These are phyloP conservation scores for Drosophila baimaii DNA, from an alignment of 1,140 invertebrate genomes.

Conservation along the genomic window DNA sequence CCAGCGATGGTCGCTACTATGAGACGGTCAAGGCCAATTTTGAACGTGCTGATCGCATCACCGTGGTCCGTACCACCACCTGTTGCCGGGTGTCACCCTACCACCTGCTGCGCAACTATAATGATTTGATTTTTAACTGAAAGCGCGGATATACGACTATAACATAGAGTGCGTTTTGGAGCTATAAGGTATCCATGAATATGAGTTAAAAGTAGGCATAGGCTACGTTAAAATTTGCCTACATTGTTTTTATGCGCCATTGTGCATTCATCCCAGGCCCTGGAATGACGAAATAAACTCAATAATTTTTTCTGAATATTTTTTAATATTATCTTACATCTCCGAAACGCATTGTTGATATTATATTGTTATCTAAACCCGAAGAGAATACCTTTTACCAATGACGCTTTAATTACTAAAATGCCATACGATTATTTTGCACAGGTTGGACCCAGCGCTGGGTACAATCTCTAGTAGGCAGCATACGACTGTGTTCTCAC, in stretches of 20 bases:
- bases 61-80: conserved; percentile 97
- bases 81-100: conserved; percentile 96
- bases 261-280: not conserved
- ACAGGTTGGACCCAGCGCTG: too few relatives aligned
- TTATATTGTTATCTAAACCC: conserved; percentile 6
- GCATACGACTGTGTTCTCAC: too few relatives aligned
- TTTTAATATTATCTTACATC: not conserved
- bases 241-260: not conserved
- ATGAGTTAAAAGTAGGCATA: too few relatives aligned
- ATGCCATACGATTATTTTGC: too few relatives aligned
- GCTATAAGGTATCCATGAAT: not conserved
- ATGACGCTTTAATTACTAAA: too few relatives aligned
- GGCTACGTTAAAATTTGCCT: not conserved
- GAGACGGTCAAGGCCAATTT: conserved; percentile 99
- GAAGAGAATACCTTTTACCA: too few relatives aligned
- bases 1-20: conserved; percentile 98
- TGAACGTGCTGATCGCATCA: conserved; percentile 97
- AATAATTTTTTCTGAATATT: not conserved
- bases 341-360: conserved; percentile 13
- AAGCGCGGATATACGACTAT: not conserved
- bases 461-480: too few relatives aligned
- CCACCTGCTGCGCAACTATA: conserved; percentile 95
- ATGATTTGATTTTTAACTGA: conserved; percentile 97
- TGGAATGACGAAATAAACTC: too few relatives aligned
- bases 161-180: not conserved